Evolutionary conservation across 2,888 invertebrate genomes (phyloP).

Genomic region (Parnassius smintheus): DNA sequence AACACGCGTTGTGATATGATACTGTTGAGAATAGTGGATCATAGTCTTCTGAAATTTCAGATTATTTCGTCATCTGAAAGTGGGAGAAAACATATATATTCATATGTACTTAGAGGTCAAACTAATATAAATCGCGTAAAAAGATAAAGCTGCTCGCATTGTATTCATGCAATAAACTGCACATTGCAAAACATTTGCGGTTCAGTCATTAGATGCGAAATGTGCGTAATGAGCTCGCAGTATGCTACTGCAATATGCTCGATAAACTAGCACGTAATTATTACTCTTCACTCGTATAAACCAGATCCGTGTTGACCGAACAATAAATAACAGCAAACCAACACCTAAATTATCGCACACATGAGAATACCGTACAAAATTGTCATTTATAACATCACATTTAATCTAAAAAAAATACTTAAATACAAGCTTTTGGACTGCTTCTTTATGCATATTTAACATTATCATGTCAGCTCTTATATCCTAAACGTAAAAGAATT

Average conservation of each 20-base stretch:
- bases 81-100: no score
- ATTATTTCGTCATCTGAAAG: no score
- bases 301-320: constrained; percentile 56
- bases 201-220: constrained; percentile 36
- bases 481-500: constrained; percentile 22
- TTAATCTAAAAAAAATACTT: constrained; percentile 30
- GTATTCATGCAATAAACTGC: constrained; percentile 19
- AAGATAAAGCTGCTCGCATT: constrained; percentile 7
- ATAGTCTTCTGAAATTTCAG: no score
- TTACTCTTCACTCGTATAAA: constrained; percentile 53
- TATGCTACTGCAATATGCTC: constrained; percentile 33
- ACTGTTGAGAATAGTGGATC: no score
- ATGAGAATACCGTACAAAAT: constrained; percentile 52
- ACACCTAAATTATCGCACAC: constrained; percentile 60
- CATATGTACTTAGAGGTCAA: no score
- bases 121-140: background rate
- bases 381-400: constrained; percentile 45
- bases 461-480: constrained; percentile 23
- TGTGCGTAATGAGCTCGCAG: constrained; percentile 37
- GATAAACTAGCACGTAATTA: constrained; percentile 44
- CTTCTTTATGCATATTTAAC: constrained; percentile 24
- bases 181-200: constrained; percentile 35
- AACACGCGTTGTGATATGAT: no score
- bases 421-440: constrained; percentile 16
- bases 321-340: constrained; percentile 65